A percentile compares a stretch with the other conserved stretches of the same genome.
Evolutionary conservation across 2,113 vertebrate species (phyloP).

Genomic region (Axis porcinus): DNA sequence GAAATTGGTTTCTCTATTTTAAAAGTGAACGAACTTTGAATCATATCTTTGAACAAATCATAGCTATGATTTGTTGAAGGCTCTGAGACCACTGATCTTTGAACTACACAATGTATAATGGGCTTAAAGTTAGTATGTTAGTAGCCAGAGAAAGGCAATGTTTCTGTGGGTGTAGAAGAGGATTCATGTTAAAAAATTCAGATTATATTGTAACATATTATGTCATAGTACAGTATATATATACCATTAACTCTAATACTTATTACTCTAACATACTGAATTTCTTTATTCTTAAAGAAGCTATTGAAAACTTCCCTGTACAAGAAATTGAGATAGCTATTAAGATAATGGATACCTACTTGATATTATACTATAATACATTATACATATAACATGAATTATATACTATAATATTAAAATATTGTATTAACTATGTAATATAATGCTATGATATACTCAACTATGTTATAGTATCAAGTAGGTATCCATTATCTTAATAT

Average conservation of each 20-base stretch:
- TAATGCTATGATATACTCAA: not conserved
- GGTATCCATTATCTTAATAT: conserved; percentile 10
- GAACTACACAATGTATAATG: not conserved
- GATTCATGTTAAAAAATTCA: not conserved
- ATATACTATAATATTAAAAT: not conserved
- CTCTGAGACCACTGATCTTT: not conserved
- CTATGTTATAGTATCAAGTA: not conserved
- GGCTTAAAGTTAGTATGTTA: not conserved
- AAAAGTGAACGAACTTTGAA: not conserved
- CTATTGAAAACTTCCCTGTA: not conserved
- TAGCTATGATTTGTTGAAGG: not conserved
- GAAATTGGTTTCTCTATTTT: not conserved
- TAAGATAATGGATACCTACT: not conserved
- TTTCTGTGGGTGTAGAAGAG: not conserved
- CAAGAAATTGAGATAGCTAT: not conserved
- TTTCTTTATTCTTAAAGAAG: not conserved
- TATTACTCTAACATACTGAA: not conserved
- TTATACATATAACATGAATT: not conserved
- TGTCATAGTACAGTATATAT: not conserved
- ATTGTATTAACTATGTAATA: not conserved
- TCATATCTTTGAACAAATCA: not conserved
- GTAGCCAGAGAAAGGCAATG: not conserved
- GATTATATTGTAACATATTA: not conserved
- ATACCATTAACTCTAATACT: not conserved
- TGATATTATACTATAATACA: not conserved